Base-by-base conservation (phyloP, 2,797 vertebrate species). In the Pampus argenteus region DNA sequence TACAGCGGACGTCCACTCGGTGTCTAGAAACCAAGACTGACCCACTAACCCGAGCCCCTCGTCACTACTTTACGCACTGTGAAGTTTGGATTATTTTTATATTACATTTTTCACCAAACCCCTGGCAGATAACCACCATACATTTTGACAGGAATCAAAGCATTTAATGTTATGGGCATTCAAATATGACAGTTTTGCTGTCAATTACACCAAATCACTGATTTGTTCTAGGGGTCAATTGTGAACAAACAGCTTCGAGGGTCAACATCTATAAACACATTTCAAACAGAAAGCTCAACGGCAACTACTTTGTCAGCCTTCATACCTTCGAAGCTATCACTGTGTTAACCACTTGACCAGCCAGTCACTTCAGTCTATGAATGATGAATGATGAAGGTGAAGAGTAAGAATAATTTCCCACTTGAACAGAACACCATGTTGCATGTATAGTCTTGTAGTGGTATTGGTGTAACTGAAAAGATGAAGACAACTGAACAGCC, bases 171-270 rank as follows among this genome's bases (percentile, higher is more conserved):
- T 31, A 20, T 44, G 9, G 5, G 28, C 25, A n/a, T 23, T 4
- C 10, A 59, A 36, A 28, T 20, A 2, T 28, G 6, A 66, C 26
- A 45, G 54, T 49, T n/a, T 44, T 2, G 0, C 26, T 22, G 23
- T 31, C 10, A n/a, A 45, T 20, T 10, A 22, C 10, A 29, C 6
- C 29, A 45, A 20, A 13, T 36, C 28, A 40, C 15, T 10, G 34
- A 34, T 31, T 34, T 54, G 17, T 62, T 62, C 36, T 10, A 20
- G 25, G 59, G 59, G 60, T 71, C 61, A 56, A 22, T 3, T 22
- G 76, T 8, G 48, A 79, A 71, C 66, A 59, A 79, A 71, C 66
- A 59, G 38, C 82, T 80, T 76, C 50, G 38, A 64, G 28, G 70
- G 23, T 61, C 17, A 25, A 25, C 66, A 60, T 59, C 71, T 44